These are phyloP conservation scores for Meteorus cinctellus DNA, from an alignment of 2,888 invertebrate genomes.

Conservation along the genomic window DNA sequence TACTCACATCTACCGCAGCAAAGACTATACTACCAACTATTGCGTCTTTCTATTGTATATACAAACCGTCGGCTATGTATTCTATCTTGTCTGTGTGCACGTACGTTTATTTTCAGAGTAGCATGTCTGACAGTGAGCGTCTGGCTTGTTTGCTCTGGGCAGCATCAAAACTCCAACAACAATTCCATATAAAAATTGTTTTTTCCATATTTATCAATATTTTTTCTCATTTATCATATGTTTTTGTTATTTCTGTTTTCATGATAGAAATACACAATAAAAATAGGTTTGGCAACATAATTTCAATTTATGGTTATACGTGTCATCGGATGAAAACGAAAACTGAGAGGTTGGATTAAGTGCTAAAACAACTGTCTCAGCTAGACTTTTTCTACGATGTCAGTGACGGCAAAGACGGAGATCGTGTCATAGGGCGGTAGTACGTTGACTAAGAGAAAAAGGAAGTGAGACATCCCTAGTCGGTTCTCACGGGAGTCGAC, in stretches of 20 bases:
- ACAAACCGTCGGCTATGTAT: not conserved
- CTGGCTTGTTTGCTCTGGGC: slow-evolving; percentile 39
- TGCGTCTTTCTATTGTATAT: not conserved
- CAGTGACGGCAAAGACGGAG: not conserved
- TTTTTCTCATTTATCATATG: not conserved
- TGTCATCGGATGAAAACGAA: not conserved
- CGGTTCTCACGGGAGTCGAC: slow-evolving; percentile 61
- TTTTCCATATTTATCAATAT: too few relatives aligned
- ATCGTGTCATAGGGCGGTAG: slow-evolving; percentile 41
- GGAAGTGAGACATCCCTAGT: slow-evolving; percentile 40
- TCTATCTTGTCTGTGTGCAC: not conserved
- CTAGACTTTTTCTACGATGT: not conserved
- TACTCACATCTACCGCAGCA: slow-evolving; percentile 18
- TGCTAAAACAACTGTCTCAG: slow-evolving; percentile 1
- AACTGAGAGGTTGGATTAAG: slow-evolving; percentile 11
- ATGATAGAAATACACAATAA: not conserved
- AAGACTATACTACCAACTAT: not conserved
- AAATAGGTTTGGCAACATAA: not conserved
- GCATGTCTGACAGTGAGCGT: slow-evolving; percentile 38
- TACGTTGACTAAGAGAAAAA: slow-evolving; percentile 55
- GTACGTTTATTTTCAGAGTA: slow-evolving; percentile 39
- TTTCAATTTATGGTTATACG: not conserved
- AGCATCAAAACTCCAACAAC: slow-evolving; percentile 26
- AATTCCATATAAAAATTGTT: slow-evolving; percentile 19
- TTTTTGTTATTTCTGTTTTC: not conserved